These are phyloP conservation scores for Tolypeutes matacus DNA, from an alignment of 2,797 vertebrate genomes.

Conservation along the genomic window DNA sequence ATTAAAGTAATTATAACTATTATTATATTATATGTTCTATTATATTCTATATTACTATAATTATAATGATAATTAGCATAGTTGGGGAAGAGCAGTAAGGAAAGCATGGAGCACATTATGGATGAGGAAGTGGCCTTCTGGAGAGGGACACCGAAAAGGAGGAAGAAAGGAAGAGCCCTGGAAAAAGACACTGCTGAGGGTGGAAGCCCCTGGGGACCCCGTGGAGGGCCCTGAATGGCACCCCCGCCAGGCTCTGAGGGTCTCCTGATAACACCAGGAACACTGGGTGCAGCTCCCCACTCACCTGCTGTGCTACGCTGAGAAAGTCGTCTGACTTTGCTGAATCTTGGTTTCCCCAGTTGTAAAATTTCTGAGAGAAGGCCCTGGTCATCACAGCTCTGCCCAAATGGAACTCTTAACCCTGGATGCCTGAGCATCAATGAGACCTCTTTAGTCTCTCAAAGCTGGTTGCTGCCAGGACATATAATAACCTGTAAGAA, in stretches of 20 bases:
- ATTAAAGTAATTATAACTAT: too few species aligned
- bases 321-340: neutral
- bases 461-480: fast-evolving
- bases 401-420: neutral
- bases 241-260: neutral
- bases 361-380: neutral
- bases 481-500: fast-evolving
- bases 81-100: neutral
- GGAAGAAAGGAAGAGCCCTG: too few species aligned
- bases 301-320: fast-evolving
- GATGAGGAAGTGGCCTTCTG: neutral
- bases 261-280: neutral
- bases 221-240: neutral
- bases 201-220: too few species aligned
- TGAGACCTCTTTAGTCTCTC: neutral
- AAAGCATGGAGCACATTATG: neutral
- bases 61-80: too few species aligned
- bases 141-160: neutral
- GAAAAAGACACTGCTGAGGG: fast-evolving
- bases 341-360: neutral
- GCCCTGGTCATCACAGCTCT: neutral
- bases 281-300: neutral
- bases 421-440: fast-evolving
- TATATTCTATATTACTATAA: too few species aligned
- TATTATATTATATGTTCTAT: too few species aligned